Evolutionary conservation across 1,140 invertebrate species (phyloP).

Genomic region (Achroia grisella): DNA sequence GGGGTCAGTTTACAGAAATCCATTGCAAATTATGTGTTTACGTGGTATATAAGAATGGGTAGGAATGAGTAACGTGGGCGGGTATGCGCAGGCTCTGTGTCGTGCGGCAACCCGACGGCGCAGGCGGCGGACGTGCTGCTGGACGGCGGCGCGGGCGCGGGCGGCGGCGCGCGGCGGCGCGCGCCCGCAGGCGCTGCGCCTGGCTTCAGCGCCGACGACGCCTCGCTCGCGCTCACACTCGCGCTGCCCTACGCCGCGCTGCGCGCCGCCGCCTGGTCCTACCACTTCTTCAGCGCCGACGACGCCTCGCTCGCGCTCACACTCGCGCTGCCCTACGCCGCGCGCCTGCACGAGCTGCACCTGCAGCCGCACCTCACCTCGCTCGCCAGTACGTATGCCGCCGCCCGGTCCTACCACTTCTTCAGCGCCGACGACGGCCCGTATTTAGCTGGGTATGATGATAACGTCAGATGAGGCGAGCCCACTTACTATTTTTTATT

Average conservation of each 20-base stretch:
- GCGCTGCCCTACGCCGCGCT: conserved; percentile 92
- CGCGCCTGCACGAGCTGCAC: conserved; percentile 91
- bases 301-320: conserved; percentile 91
- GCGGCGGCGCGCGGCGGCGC: conserved; percentile 74
- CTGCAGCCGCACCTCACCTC: conserved; percentile 90
- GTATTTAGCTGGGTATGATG: too few relatives aligned
- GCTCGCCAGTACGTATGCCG: conserved; percentile 79
- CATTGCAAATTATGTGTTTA: too few relatives aligned
- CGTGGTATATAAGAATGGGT: too few relatives aligned
- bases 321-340: conserved; percentile 90
- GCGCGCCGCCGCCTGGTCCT: conserved; percentile 91
- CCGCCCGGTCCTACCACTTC: conserved; percentile 93
- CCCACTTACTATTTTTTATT: too few relatives aligned
- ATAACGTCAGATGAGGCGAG: too few relatives aligned
- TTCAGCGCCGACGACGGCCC: conserved; percentile 93
- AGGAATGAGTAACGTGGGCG: too few relatives aligned
- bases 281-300: conserved; percentile 94
- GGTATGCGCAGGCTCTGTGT: conserved; percentile 77
- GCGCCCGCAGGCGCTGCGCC: conserved; percentile 83
- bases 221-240: conserved; percentile 88
- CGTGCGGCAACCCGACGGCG: conserved; percentile 87
- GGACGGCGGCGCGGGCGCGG: conserved; percentile 60
- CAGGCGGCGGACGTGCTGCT: conserved; percentile 91
- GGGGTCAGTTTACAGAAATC: too few relatives aligned
- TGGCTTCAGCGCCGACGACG: conserved; percentile 93